Evolutionary conservation across 2,888 invertebrate genomes (phyloP).

Genomic region (Mimachlamys varia): DNA sequence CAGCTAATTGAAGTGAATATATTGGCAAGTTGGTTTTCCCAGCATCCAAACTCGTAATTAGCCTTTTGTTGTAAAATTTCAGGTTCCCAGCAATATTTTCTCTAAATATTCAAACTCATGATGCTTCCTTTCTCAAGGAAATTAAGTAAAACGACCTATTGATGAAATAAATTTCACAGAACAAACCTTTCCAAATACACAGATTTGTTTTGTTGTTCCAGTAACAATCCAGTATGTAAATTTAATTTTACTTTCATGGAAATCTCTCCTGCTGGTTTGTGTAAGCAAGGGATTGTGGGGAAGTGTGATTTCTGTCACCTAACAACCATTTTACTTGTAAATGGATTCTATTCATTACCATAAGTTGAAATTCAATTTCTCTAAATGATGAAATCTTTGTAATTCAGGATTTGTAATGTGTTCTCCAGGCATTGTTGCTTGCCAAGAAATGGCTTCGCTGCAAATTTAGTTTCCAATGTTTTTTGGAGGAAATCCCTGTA

Average conservation of each 20-base stretch:
- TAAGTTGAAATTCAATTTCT: conserved; percentile 34
- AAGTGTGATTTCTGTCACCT: background rate
- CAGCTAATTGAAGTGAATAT: too few relatives aligned
- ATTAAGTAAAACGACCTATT: background rate
- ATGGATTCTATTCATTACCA: conserved; percentile 12
- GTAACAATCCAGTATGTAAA: background rate
- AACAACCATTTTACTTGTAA: background rate
- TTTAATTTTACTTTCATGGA: conserved; percentile 29
- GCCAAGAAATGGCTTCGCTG: background rate
- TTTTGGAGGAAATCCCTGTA: background rate
- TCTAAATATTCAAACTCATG: background rate
- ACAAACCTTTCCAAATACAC: background rate
- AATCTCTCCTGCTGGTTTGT: background rate
- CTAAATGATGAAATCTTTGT: background rate
- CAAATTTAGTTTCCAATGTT: background rate
- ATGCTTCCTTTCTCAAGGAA: background rate
- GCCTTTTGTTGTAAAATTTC: background rate
- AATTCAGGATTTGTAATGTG: background rate
- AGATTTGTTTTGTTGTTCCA: background rate
- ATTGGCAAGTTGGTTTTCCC: too few relatives aligned
- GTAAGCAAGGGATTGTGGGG: background rate
- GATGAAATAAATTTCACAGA: background rate
- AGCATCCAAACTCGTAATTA: background rate
- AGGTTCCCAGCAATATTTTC: background rate
- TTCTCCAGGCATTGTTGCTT: background rate